Evolutionary conservation across 2,797 vertebrate species (phyloP).

Genomic region (Myoxocephalus aenaeus): DNA sequence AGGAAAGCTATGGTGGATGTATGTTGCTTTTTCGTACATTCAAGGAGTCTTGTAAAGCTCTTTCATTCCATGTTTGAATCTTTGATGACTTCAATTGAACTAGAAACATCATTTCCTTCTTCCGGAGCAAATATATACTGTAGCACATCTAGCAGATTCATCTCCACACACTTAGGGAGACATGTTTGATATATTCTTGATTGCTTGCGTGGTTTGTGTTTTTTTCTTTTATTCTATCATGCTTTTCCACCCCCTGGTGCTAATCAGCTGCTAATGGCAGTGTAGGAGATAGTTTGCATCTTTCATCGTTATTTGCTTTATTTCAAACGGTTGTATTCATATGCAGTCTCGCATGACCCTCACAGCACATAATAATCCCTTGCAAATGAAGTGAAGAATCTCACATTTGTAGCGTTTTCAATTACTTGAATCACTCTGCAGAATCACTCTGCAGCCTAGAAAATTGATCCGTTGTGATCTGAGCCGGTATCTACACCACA

Average conservation of each 20-base stretch:
- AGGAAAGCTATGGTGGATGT: background rate
- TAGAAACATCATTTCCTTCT: background rate
- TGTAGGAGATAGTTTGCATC: constrained; percentile 12
- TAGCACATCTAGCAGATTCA: constrained; percentile 13
- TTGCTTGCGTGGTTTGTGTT: background rate
- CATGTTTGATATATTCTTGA: background rate
- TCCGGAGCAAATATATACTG: background rate
- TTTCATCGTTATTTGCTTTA: background rate
- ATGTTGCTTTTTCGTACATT: background rate
- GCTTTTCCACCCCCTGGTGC: background rate
- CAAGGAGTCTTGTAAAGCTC: background rate
- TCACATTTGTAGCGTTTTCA: constrained; percentile 16
- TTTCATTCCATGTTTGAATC: constrained; percentile 6
- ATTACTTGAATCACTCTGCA: constrained; percentile 25
- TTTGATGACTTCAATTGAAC: constrained; percentile 8
- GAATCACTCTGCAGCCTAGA: constrained; percentile 32
- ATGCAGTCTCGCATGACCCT: constrained; percentile 13
- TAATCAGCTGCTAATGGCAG: constrained; percentile 24
- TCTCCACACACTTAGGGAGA: background rate
- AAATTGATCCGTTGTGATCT: constrained; percentile 35
- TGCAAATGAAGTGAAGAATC: constrained; percentile 27
- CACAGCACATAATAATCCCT: background rate
- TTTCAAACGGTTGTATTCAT: constrained; percentile 9
- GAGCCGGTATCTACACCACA: constrained; percentile 14
- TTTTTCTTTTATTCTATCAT: background rate